Evolutionary conservation across 2,113 vertebrate species (phyloP).

Genomic region (Symphodus melops): DNA sequence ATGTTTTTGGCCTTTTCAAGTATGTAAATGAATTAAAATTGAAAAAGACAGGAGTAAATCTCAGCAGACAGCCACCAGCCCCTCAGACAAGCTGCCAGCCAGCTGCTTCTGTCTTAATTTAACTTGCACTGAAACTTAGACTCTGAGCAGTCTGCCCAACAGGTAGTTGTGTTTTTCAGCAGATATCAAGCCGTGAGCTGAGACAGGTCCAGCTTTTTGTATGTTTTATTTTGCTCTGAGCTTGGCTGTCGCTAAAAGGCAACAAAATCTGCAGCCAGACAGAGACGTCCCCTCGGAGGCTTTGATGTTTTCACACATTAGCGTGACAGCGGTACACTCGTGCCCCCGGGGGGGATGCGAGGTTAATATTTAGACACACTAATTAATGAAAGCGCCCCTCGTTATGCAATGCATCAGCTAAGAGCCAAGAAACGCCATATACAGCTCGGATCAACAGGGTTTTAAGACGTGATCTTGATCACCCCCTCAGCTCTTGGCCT

Average conservation of each 20-base stretch:
- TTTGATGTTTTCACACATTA: conserved; percentile 65
- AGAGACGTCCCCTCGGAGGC: conserved; percentile 31
- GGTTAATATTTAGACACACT: conserved; percentile 78
- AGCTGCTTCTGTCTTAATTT: conserved; percentile 50
- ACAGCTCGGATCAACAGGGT: conserved; percentile 60
- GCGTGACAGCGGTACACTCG: conserved; percentile 56
- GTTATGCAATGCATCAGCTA: conserved; percentile 58
- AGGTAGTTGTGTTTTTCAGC: conserved; percentile 29
- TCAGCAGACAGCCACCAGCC: conserved; percentile 61
- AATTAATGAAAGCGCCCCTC: conserved; percentile 69
- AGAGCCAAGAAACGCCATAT: conserved; percentile 50
- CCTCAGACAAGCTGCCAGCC: conserved; percentile 57
- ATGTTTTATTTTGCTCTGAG: background rate
- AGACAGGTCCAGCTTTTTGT: conserved; percentile 40
- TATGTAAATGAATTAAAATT: conserved; percentile 69
- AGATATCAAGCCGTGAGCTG: conserved; percentile 44
- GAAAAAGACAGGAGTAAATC: conserved; percentile 60
- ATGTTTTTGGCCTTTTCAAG: conserved; percentile 67
- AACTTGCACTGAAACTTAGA: conserved; percentile 34
- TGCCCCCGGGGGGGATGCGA: conserved; percentile 52
- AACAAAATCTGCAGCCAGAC: conserved; percentile 54
- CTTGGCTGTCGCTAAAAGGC: conserved; percentile 29
- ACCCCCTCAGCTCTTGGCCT: conserved; percentile 41
- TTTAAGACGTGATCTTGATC: conserved; percentile 56
- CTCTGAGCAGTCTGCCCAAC: conserved; percentile 33